Conservation (phyloP, 35 echinoderm and acorn worm species). For the Ptychodera flava region DNA sequence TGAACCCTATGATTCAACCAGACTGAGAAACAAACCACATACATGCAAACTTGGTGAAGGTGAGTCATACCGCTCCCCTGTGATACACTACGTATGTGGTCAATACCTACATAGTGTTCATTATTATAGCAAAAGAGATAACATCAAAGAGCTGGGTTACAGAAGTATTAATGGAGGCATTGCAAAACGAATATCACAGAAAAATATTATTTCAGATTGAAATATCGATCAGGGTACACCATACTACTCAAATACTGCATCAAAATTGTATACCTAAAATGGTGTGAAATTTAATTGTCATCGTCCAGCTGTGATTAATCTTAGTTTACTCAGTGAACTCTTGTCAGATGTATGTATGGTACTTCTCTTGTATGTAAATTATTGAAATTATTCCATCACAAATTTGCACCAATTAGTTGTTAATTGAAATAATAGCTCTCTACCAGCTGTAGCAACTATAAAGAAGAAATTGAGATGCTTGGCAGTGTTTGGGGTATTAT, state of each 20-base stretch:
- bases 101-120: not conserved
- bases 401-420: too few relatives aligned
- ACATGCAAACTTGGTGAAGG: conserved; percentile 55
- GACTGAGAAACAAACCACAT: conserved; percentile 64
- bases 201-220: not conserved
- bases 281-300: too few relatives aligned
- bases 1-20: conserved; percentile 90
- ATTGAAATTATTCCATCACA: not conserved
- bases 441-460: too few relatives aligned
- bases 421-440: too few relatives aligned
- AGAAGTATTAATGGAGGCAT: not conserved
- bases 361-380: not conserved
- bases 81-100: not conserved
- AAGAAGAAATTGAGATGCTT: too few relatives aligned
- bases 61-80: not conserved
- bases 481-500: too few relatives aligned
- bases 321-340: not conserved
- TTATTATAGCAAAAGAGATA: not conserved
- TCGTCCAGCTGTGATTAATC: too few relatives aligned
- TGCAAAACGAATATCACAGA: not conserved
- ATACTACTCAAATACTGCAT: too few relatives aligned
- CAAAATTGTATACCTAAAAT: too few relatives aligned
- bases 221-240: too few relatives aligned
- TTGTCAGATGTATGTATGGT: not conserved
- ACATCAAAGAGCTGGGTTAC: not conserved